Base-by-base conservation (phyloP, 1,140 invertebrate species). In the Coboldia fuscipes region DNA sequence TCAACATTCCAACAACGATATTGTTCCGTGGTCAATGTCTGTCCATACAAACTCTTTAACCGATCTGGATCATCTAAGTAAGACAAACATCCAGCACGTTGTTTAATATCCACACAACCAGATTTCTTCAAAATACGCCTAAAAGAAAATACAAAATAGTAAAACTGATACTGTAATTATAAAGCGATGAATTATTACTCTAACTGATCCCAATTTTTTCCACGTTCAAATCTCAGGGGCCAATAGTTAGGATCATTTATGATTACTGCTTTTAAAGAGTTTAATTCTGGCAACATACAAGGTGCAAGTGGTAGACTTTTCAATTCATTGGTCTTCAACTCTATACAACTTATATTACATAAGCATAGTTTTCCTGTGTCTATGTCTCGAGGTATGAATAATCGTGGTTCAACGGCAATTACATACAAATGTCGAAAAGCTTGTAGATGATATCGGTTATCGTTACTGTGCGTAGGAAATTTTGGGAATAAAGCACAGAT, bases 391-490 rank as follows among this genome's bases (percentile, higher is more conserved):
- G 89, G 88, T 34, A 96, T 60, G 23, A 97, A 59, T 7, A 96
- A 54, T 14, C 93, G 60, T 1, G 84, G 77, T 52, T 97, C 84
- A 8, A 79, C 76, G 2, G 90, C 90, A 33, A 97, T 52, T 8
- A 96, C 89, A 54, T 97, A 97, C 12, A 97, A 58, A 60, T 97
- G 93, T 20, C 92, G 61, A 41, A 97, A 73, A 0, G 92, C 90
- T 70, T 97, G 90, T 34, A 96, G 60, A 57, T 94, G 88, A 54
- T 92, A 93, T 14, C 50, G 73, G 55, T 97, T 97, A 51, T 97
- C 92, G 50, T 88, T 88, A 46, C 80, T 89, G 53, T 94, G 85
- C 3, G 79, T 88, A 28, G 93, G 93, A 57, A 90, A 97, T 56
- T 93, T 93, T 3, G 93, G 93, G 60, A 90, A 97, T 52, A 96